Conservation (phyloP, 30 jellyfish, hydroid and myxozoan species). For the Cassiopea andromeda region DNA sequence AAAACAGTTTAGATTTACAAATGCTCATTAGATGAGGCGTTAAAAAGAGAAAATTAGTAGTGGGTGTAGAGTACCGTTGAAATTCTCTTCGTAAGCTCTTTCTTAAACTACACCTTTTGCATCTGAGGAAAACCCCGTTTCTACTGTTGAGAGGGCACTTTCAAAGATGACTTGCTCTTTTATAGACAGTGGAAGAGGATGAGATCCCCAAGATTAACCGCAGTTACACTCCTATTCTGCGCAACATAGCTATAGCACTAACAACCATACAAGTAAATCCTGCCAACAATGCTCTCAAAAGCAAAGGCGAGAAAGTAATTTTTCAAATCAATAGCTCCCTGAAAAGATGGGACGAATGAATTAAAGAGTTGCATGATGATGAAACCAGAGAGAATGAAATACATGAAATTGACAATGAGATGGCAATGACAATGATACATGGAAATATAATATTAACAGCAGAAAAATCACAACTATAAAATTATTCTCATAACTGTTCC, state of each 20-base stretch:
- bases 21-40: no score
- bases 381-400: conserved; percentile 34
- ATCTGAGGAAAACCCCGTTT: no score
- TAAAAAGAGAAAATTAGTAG: no score
- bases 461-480: background rate
- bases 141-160: no score
- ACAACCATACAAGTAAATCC: conserved; percentile 11
- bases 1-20: no score
- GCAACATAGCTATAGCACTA: conserved; percentile 14
- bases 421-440: background rate
- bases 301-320: conserved; percentile 17
- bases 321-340: conserved; percentile 3
- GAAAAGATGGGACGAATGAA: background rate
- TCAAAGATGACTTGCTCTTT: no score
- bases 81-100: no score
- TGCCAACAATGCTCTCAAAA: conserved; percentile 38
- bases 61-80: no score
- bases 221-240: background rate
- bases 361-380: conserved; percentile 26
- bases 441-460: background rate
- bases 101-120: no score
- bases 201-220: background rate
- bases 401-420: background rate
- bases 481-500: background rate
- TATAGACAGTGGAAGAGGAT: background rate